phyloP scores from a whole-genome alignment of 1,140 invertebrate genomes.

The Anoplolepis gracilipes region DNA sequence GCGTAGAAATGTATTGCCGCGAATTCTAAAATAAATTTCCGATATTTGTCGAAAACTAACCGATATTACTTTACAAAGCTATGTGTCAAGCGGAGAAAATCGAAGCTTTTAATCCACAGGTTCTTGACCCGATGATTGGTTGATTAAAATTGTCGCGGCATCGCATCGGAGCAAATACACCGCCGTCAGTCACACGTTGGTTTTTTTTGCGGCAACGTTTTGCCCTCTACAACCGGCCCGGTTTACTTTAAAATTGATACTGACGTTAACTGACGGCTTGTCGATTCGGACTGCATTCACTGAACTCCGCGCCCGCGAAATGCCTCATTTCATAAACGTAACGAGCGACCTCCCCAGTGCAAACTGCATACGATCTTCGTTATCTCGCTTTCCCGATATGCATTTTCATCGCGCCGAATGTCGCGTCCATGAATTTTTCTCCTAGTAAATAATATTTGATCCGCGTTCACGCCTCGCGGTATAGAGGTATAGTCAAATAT shows the following conservation, averaged over 20 bases:
- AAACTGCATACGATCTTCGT: not conserved
- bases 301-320: not conserved
- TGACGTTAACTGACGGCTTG: slow-evolving; percentile 71
- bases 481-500: slow-evolving; percentile 28
- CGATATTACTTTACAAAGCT: not conserved
- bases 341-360: slow-evolving; percentile 16
- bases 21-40: not conserved
- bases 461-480: not conserved
- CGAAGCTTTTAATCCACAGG: slow-evolving; percentile 5
- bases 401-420: not conserved
- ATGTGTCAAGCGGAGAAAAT: not conserved
- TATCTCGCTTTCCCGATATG: not conserved
- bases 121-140: slow-evolving; percentile 49
- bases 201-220: slow-evolving; percentile 50
- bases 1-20: not conserved
- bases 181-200: slow-evolving; percentile 49
- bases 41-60: not conserved
- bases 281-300: slow-evolving; percentile 59
- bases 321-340: slow-evolving; percentile 51
- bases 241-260: slow-evolving; percentile 73
- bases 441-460: slow-evolving; percentile 21
- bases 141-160: slow-evolving; percentile 51
- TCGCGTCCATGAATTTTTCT: not conserved
- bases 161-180: slow-evolving; percentile 31
- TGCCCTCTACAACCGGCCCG: slow-evolving; percentile 50